Base-by-base conservation (phyloP, 2,797 vertebrate species). In the Pipistrellus pygmaeus region DNA sequence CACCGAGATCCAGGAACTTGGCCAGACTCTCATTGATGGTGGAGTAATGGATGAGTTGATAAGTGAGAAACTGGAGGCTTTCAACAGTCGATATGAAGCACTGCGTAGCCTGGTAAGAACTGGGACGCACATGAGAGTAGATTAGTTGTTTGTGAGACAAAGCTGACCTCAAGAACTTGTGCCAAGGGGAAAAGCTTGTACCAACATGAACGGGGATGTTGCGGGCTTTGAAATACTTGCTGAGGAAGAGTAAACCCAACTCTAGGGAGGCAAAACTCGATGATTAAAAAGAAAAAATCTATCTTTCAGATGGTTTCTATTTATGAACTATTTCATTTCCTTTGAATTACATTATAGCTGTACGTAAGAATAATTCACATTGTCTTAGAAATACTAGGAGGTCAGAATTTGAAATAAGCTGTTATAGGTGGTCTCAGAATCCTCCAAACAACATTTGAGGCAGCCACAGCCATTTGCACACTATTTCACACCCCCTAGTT, bases 11-110 rank as follows among this genome's bases (percentile, higher is more conserved):
- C n/a, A n/a, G n/a, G n/a, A n/a, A n/a, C n/a, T n/a, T n/a, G n/a
- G n/a, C n/a, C n/a, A n/a, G n/a, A n/a, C n/a, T n/a, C n/a, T n/a
- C n/a, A n/a, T n/a, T n/a, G 99, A 99, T 25, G 99, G 99, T 77
- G 99, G 99, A 41, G 99, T 99, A 95, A 98, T 99, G 41, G 99
- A 99, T 96, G 99, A 99, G 90, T 99, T 99, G 93, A 99, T 99
- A 97, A 99, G 99, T 17, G 99, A 99, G 97, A 99, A 99, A 97
- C 96, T 99, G 91, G 99, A 99, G 98, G 98, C 97, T 95, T 99
- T 99, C 96, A 99, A 99, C 95, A 98, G 98, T 10, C 99, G 98
- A 88, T 99, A 99, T 3, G 99, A 99, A 62, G 99, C 99, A 30
- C 97, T 99, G 95, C 99, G 98, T 97, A 99, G 99, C 84, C 98